Evolutionary conservation across 1,140 invertebrate species (phyloP), one percentile per base, ranked within the genome.

Genomic region (Drosophila gunungcola): DNA sequence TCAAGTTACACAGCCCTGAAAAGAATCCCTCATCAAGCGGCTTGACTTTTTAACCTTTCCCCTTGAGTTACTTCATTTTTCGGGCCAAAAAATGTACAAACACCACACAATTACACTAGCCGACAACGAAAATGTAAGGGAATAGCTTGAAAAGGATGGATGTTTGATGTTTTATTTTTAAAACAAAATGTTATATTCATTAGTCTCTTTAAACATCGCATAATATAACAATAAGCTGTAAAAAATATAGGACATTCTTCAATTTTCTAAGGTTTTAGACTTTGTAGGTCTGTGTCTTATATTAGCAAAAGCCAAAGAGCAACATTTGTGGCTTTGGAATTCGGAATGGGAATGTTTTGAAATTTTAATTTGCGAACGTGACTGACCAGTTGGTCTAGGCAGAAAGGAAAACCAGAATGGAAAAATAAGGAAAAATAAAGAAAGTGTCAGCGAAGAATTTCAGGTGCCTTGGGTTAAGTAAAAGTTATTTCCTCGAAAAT

Each of bases 351-450:
- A 67, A 68, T 42, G 38, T 67, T 52, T 67, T 68, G 52, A 70
- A 70, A 49, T 72, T 70, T 70, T 57, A 72, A 72, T 70, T 72
- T 55, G 52, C 6, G n/a, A 72, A 70, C 68, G 68, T 70, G 68
- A 72, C 68, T 72, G 52, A 72, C 51, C 68, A 57, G 32, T 70
- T 70, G 34, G 34, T 43, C 34, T 10, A 1, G 42, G 25, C 27
- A 10, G 46, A 25, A 41, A 10, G 11, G 21, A 13, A 4, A n/a
- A 34, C 13, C 9, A 43, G 21, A 3, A 6, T 4, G 5, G 11
- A 32, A 16, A 62, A 5, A 11, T 25, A 4, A 13, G 12, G 12
- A 3, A 38, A 46, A 34, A 38, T 2, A 25, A 11, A 25, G 0
- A 48, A 9, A n/a, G 29, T 32, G 29, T 32, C 29, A 38, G 36